Base-by-base conservation (phyloP, 1,140 invertebrate genomes). In the Drosophila arizonae region DNA sequence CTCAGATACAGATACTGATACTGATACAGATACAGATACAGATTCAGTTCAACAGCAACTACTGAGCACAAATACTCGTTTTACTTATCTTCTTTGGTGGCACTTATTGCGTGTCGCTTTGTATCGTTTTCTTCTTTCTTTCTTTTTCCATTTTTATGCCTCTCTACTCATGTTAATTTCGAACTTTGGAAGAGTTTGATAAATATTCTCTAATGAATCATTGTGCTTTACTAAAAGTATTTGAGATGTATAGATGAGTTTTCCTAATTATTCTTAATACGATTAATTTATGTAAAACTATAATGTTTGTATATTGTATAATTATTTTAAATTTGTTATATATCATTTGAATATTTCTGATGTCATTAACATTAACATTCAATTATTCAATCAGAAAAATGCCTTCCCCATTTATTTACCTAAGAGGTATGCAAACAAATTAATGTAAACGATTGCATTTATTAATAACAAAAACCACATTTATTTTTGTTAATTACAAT, bases 11-110 rank as follows among this genome's bases (percentile, higher is more conserved):
- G 52, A 57, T 52, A 57, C 50, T 55, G 26, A 66, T 46, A 39
- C 45, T 51, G 58, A 57, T 51, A 57, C 50, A 60, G 26, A 66
- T 45, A 57, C 50, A 60, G 26, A 66, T 45, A 39, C 45, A 54
- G 57, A 69, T 70, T 45, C 55, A 56, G 39, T 51, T 58, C 4
- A 30, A 15, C 52, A 55, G 15, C 52, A 36, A 36, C 50, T 58
- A 17, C 43, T 28, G 10, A 56, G 41, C 24, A 41, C 52, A 66
- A 71, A 71, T 71, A 65, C 68, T 58, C 39, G 69, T 60, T 72
- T 72, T 52, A 67, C 69, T 72, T 66, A 72, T 66, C 63, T 66
- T 33, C 45, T 58, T 48, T 50, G 54, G 15, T 50, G 64, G 30
- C 63, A 58, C 54, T 48, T 39, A 17, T 55, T 64, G 30, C 24